phyloP scores from a whole-genome alignment of 2,797 vertebrate genomes.

The Poeciliopsis presidionis region DNA sequence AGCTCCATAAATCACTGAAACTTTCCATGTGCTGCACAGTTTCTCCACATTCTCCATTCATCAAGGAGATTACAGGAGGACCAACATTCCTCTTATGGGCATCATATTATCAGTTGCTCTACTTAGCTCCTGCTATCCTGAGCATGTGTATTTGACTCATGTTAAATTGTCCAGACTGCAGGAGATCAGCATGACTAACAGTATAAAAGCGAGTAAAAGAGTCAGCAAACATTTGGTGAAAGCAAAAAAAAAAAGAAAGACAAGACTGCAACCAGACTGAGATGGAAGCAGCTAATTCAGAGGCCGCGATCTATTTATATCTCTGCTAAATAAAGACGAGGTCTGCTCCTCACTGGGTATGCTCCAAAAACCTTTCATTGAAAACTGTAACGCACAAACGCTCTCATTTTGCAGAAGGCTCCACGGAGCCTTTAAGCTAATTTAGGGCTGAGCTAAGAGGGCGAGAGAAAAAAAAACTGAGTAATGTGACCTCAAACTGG shows the following conservation, averaged over 20 bases:
- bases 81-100: background rate
- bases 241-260: background rate
- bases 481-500: constrained; percentile 11
- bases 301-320: background rate
- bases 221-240: constrained; percentile 1
- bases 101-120: background rate
- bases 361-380: constrained; percentile 32
- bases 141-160: background rate
- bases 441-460: constrained; percentile 19
- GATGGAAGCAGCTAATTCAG: background rate
- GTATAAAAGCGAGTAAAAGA: background rate
- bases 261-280: background rate
- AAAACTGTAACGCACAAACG: constrained; percentile 27
- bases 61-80: background rate
- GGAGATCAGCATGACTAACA: background rate
- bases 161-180: background rate
- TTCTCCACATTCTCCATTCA: constrained; percentile 3
- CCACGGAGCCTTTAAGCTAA: constrained; percentile 16
- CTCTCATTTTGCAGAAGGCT: constrained; percentile 14
- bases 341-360: constrained; percentile 16
- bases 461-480: background rate
- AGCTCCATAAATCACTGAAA: constrained; percentile 9
- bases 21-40: background rate
- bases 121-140: background rate
- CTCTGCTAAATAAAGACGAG: constrained; percentile 1